These are phyloP conservation scores for Argyra leucocephala DNA, from an alignment of 2,888 invertebrate genomes.

Conservation along the genomic window DNA sequence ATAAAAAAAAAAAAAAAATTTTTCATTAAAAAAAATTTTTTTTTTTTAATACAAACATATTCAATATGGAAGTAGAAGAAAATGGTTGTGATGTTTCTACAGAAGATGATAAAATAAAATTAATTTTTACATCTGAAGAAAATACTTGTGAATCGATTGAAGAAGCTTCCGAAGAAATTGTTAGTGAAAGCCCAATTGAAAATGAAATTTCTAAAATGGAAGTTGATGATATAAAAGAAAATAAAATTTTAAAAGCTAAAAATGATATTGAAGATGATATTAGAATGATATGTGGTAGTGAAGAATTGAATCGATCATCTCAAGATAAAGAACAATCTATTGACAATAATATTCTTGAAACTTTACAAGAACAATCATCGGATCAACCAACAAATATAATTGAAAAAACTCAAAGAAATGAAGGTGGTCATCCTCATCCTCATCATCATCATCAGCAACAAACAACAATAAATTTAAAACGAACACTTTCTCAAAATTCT, in stretches of 20 bases:
- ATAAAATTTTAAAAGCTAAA: neutral
- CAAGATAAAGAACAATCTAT: neutral
- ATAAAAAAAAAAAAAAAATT: neutral
- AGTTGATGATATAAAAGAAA: neutral
- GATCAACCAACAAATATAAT: neutral
- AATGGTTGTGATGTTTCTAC: slow-evolving; percentile 1
- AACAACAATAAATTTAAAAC: neutral
- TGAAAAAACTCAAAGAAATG: no score
- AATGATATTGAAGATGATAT: slow-evolving; percentile 3
- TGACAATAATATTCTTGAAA: neutral
- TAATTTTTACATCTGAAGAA: neutral
- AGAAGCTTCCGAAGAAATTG: neutral
- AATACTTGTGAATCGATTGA: neutral
- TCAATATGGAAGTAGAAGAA: neutral
- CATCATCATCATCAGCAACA: no score
- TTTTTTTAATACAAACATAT: neutral
- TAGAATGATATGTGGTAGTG: neutral
- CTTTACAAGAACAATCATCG: neutral
- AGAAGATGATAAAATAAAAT: neutral
- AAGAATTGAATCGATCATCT: neutral
- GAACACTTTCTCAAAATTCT: neutral
- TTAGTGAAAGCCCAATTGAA: neutral
- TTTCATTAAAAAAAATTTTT: neutral
- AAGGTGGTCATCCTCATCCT: no score
- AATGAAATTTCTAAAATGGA: neutral